A percentile compares a stretch with the other conserved stretches of the same genome.
Conservation (phyloP, 2,888 invertebrate species). For the Loripinus fragilis region DNA sequence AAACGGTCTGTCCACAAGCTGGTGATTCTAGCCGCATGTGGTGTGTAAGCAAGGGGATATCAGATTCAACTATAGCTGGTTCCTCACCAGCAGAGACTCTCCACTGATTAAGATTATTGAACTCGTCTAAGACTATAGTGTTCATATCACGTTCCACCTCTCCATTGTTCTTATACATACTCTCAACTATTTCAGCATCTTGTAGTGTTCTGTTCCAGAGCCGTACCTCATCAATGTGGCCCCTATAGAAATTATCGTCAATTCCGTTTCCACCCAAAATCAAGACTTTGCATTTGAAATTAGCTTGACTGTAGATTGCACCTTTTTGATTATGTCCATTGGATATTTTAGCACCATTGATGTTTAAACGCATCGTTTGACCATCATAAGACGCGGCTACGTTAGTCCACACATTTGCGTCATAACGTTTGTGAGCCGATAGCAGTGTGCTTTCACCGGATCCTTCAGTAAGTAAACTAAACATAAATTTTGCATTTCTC, state of each 20-base stretch:
- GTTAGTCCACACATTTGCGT: conserved; percentile 70
- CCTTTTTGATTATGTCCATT: conserved; percentile 64
- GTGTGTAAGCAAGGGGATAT: conserved; percentile 53
- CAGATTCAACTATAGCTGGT: conserved; percentile 55
- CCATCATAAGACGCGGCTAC: conserved; percentile 74
- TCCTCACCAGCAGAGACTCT: conserved; percentile 28
- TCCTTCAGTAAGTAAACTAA: conserved; percentile 67
- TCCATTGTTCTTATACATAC: conserved; percentile 38
- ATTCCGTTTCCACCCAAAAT: conserved; percentile 67
- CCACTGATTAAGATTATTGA: conserved; percentile 65
- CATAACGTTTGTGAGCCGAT: conserved; percentile 59
- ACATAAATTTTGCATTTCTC: conserved; percentile 64
- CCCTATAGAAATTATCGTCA: conserved; percentile 63
- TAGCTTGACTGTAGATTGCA: conserved; percentile 57
- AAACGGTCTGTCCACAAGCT: conserved; percentile 79
- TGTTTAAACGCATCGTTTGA: conserved; percentile 64
- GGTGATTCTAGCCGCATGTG: conserved; percentile 67
- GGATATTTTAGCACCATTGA: conserved; percentile 72
- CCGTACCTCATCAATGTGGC: conserved; percentile 67
- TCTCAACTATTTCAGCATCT: conserved; percentile 65
- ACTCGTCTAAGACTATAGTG: conserved; percentile 56
- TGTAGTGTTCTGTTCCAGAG: conserved; percentile 66
- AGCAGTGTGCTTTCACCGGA: conserved; percentile 53
- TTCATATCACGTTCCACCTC: conserved; percentile 8
- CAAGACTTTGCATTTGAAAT: conserved; percentile 65